Conservation (phyloP, 2,113 vertebrate genomes). For the Pedionomus torquatus region DNA sequence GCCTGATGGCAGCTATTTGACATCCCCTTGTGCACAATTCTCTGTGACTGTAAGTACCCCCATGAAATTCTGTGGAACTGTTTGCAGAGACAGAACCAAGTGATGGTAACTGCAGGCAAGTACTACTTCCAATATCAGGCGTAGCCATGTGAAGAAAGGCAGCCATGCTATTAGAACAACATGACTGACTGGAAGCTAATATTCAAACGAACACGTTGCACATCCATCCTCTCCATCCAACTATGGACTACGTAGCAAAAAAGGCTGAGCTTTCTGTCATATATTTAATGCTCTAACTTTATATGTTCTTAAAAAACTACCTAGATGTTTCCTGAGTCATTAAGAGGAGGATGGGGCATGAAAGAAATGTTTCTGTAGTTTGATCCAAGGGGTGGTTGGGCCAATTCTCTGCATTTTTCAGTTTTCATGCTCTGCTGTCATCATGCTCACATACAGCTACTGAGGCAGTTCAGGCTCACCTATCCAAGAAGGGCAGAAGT, state of each 20-base stretch:
- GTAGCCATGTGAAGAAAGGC: neutral
- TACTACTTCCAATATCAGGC: neutral
- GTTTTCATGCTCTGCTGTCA: neutral
- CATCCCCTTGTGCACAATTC: neutral
- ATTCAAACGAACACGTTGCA: neutral
- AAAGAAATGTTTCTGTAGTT: neutral
- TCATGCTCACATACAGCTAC: neutral
- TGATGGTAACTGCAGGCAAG: neutral
- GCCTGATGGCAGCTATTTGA: neutral
- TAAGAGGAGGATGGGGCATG: neutral
- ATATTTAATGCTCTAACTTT: neutral
- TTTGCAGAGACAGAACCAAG: neutral
- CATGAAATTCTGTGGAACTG: neutral
- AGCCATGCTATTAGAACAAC: neutral
- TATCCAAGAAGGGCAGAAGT: neutral
- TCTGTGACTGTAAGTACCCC: neutral
- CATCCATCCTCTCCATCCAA: neutral
- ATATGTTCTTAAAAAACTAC: neutral
- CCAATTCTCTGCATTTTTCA: neutral
- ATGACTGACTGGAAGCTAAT: neutral
- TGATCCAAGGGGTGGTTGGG: no score
- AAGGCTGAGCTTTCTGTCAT: neutral
- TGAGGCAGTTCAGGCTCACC: neutral
- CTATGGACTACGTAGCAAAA: neutral
- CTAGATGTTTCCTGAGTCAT: neutral